Evolutionary conservation across 2,797 vertebrate species (phyloP).

Genomic region (Sphaeramia orbicularis): DNA sequence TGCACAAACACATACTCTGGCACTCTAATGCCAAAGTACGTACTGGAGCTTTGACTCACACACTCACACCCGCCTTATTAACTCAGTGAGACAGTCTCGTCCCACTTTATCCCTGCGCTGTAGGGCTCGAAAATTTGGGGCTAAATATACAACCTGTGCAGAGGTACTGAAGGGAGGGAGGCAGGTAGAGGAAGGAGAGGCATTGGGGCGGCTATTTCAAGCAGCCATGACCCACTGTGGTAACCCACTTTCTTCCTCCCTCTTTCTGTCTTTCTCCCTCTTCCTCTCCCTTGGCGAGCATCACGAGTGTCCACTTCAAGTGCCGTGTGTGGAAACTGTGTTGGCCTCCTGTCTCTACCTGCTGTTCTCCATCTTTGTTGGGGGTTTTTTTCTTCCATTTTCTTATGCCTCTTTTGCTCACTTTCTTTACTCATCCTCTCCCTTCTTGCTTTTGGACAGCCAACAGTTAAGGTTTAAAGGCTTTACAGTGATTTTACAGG

Average conservation of each 20-base stretch:
- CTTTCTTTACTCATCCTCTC: conserved; percentile 7
- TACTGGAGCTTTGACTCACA: conserved; percentile 57
- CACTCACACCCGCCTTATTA: conserved; percentile 65
- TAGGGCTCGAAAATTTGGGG: conserved; percentile 73
- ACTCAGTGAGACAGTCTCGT: conserved; percentile 70
- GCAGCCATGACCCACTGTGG: conserved; percentile 78
- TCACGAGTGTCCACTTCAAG: conserved; percentile 66
- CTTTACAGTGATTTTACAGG: too few species aligned
- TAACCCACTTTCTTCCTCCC: conserved; percentile 81
- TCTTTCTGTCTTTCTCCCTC: conserved; percentile 61
- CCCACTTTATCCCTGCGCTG: conserved; percentile 75
- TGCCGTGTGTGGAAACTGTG: conserved; percentile 33
- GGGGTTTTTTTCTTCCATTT: background rate
- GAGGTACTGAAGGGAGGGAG: conserved; percentile 39
- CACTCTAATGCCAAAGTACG: conserved; percentile 22
- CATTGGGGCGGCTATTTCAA: conserved; percentile 78
- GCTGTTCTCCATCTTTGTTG: conserved; percentile 15
- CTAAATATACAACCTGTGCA: conserved; percentile 79
- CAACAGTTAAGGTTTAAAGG: background rate
- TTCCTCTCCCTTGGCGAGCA: conserved; percentile 30
- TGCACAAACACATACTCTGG: conserved; percentile 13
- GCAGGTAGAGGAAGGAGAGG: conserved; percentile 58
- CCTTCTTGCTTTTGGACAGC: conserved; percentile 22
- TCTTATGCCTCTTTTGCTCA: conserved; percentile 11
- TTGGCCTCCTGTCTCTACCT: conserved; percentile 33